phyloP scores from a whole-genome alignment of 1,140 invertebrate species.

The Adoxophyes honmai region DNA sequence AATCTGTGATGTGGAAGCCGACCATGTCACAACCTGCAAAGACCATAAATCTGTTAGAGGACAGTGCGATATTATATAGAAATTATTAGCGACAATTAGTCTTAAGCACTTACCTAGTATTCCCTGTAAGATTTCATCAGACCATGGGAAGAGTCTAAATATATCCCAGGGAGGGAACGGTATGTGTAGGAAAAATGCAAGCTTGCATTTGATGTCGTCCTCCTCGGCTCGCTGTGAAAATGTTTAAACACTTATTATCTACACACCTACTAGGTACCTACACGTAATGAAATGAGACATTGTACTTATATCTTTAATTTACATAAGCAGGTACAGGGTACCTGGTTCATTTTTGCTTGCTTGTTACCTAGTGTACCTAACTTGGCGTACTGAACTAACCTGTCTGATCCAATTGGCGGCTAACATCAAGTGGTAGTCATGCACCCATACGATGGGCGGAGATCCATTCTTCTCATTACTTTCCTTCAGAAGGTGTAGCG shows the following conservation, averaged over 20 bases:
- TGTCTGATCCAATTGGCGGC: slow-evolving; percentile 93
- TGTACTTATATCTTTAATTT: too few species aligned
- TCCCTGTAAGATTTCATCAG: slow-evolving; percentile 94
- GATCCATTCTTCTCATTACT: slow-evolving; percentile 78
- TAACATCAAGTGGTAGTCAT: slow-evolving; percentile 95
- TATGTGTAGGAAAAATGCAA: slow-evolving; percentile 95
- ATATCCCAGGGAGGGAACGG: slow-evolving; percentile 96
- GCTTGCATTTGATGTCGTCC: slow-evolving; percentile 85
- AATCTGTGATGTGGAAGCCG: slow-evolving; percentile 94
- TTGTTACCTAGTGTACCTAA: too few species aligned
- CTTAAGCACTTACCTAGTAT: slow-evolving; percentile 82
- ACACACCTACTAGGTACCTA: too few species aligned
- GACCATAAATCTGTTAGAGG: not conserved
- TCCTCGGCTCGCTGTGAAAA: slow-evolving; percentile 84
- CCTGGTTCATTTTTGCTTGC: too few species aligned
- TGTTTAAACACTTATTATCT: too few species aligned
- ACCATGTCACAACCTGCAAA: slow-evolving; percentile 90
- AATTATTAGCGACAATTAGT: not conserved
- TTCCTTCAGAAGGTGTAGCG: slow-evolving; percentile 81
- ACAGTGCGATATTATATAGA: not conserved
- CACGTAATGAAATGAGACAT: too few species aligned
- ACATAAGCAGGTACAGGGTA: too few species aligned
- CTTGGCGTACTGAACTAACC: slow-evolving; percentile 51
- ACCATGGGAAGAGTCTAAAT: slow-evolving; percentile 92
- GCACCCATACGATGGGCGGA: slow-evolving; percentile 91